Evolutionary conservation across 2,888 invertebrate genomes (phyloP), one percentile per base, ranked within the genome.

Genomic region (Seladonia tumulorum): DNA sequence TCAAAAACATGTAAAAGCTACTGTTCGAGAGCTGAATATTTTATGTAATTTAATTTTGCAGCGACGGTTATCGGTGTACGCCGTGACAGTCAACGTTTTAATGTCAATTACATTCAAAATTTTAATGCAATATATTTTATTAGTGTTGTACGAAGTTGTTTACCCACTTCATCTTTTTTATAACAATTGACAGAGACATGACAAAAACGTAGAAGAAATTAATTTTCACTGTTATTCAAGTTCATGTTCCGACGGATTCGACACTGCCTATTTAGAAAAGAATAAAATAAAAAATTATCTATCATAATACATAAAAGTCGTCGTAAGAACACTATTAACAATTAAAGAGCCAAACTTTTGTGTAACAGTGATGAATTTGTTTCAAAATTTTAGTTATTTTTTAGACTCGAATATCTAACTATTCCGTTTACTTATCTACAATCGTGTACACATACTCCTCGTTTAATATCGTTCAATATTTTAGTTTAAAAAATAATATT

Each of bases 171-270:
- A 10, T 3, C 5, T 10, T 75, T 10, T 16, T 66, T 49, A 12
- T 22, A 70, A 42, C 14, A 70, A 42, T 70, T 70, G 5, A 42
- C n/a, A 35, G 18, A 18, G 5, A 16, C 22, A 3, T 5, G 35
- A 66, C 35, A 10, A 35, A 4, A 39, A 25, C 63, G 18, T 39
- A 10, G 14, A 29, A 5, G n/a, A 76, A 47, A 49, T 29, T 60
- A 60, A 53, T 16, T 12, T 7, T 35, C 3, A 49, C 1, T 18
- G n/a, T 35, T 4, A 22, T 45, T 49, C n/a, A 8, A 45, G n/a
- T n/a, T 2, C 60, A 14, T 10, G 10, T 18, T 49, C 82, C 83
- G 82, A 77, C 83, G 82, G 83, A 70, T 25, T 16, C 35, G 29
- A 45, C 39, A 25, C 22, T n/a, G 4, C 1, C n/a, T 22, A 47